These are phyloP conservation scores for Drosophila kohkoa DNA, from an alignment of 1,140 invertebrate species.

Conservation along the genomic window DNA sequence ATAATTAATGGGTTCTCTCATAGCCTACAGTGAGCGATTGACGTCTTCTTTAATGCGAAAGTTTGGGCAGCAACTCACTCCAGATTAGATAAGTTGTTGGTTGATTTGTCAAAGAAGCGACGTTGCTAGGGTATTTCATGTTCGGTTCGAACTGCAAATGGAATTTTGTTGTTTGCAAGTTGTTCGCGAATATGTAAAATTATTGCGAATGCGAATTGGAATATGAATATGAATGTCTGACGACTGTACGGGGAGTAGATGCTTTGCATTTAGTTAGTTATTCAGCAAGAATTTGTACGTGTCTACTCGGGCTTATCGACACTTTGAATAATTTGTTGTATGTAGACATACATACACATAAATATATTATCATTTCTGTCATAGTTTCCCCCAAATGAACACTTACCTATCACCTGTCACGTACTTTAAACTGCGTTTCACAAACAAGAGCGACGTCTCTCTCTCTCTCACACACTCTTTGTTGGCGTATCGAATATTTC, in stretches of 20 bases:
- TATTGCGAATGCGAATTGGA: constrained; percentile 10
- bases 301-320: constrained; percentile 31
- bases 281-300: constrained; percentile 36
- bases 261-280: constrained; percentile 19
- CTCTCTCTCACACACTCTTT: not conserved
- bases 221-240: constrained; percentile 21
- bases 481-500: not conserved
- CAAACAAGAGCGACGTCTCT: not conserved
- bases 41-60: too few species aligned
- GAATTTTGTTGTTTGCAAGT: too few species aligned
- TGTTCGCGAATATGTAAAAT: not conserved
- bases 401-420: constrained; percentile 37
- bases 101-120: too few species aligned
- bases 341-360: constrained; percentile 16
- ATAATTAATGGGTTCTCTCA: not conserved
- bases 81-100: not conserved
- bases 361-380: constrained; percentile 34
- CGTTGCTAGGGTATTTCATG: not conserved
- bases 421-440: constrained; percentile 19
- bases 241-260: not conserved
- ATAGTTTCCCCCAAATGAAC: constrained; percentile 17
- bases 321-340: constrained; percentile 47
- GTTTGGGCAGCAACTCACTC: not conserved
- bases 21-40: not conserved
- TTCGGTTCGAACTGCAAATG: not conserved